Conservation (phyloP, 2,797 vertebrate species). For the Cynopterus sphinx region DNA sequence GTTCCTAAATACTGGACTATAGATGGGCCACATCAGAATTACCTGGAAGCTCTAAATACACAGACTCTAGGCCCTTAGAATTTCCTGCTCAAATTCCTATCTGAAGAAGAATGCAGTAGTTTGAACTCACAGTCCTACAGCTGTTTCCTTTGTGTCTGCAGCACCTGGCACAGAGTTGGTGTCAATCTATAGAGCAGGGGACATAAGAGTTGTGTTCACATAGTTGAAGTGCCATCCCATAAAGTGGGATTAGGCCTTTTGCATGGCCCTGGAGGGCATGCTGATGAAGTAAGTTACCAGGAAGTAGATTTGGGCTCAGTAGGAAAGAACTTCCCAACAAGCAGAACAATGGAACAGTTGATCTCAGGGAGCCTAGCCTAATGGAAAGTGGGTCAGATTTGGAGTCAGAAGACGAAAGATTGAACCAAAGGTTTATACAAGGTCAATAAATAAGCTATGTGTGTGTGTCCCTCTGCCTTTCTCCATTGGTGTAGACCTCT, state of each 20-base stretch:
- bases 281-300: conserved; percentile 59
- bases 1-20: not conserved
- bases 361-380: not conserved
- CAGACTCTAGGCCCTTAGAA: not conserved
- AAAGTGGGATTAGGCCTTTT: conserved; percentile 19
- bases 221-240: not conserved
- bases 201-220: not conserved
- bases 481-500: not conserved
- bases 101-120: not conserved
- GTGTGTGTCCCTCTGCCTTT: not conserved
- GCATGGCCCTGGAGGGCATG: not conserved
- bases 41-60: not conserved
- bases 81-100: not conserved
- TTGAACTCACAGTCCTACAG: not conserved
- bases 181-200: not conserved
- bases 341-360: conserved; percentile 32
- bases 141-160: not conserved
- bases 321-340: conserved; percentile 73
- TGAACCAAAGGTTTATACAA: not conserved
- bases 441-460: not conserved
- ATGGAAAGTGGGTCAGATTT: conserved; percentile 29
- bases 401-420: not conserved
- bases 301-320: conserved; percentile 37
- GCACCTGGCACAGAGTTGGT: accelerated
- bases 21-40: not conserved